A percentile compares a stretch with the other conserved stretches of the same genome.
Conservation (phyloP, 2,888 invertebrate genomes). For the Molorchus minor region DNA sequence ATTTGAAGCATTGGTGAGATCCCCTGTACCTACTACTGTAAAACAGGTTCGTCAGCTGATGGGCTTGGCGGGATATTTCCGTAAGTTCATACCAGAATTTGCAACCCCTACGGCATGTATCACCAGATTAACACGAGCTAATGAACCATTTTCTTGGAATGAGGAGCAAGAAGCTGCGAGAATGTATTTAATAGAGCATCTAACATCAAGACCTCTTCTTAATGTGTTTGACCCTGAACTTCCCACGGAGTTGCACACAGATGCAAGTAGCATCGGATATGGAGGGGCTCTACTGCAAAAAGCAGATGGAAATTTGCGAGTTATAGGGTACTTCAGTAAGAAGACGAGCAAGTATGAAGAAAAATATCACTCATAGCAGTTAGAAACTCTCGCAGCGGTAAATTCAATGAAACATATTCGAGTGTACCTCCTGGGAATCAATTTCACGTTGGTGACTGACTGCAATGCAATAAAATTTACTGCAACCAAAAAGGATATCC, state of each 20-base stretch:
- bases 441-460: slow-evolving; percentile 50
- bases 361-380: slow-evolving; percentile 44
- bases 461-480: slow-evolving; percentile 51
- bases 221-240: neutral
- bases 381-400: slow-evolving; percentile 52
- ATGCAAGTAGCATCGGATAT: neutral
- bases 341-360: slow-evolving; percentile 17
- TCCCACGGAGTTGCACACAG: neutral
- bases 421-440: slow-evolving; percentile 44
- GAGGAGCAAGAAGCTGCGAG: neutral
- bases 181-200: neutral
- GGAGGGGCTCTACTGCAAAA: slow-evolving; percentile 23
- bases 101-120: neutral
- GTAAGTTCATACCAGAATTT: neutral
- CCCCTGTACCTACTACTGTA: neutral
- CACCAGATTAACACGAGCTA: neutral
- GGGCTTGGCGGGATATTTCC: neutral
- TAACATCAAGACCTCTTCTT: neutral
- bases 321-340: slow-evolving; percentile 29
- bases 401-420: slow-evolving; percentile 47
- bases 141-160: neutral
- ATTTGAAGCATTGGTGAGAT: neutral
- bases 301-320: slow-evolving; percentile 7
- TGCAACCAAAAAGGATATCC: slow-evolving; percentile 45
- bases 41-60: neutral